These are phyloP conservation scores for Lacerta viridis DNA, from an alignment of 2,797 vertebrate genomes.

Conservation along the genomic window DNA sequence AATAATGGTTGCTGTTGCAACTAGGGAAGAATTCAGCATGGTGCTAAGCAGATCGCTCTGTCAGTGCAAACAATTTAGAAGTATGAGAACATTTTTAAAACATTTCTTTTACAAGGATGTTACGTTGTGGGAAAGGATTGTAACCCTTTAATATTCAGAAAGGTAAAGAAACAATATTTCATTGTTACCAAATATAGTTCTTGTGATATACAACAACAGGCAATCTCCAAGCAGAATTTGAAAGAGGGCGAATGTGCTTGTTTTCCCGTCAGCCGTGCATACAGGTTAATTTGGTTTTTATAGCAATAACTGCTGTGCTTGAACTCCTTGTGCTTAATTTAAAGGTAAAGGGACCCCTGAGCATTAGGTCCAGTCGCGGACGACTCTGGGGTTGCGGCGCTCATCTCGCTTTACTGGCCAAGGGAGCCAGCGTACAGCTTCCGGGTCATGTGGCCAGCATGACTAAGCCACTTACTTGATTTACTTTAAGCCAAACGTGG, in stretches of 20 bases:
- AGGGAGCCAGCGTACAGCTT: too few species aligned
- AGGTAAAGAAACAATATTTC: not conserved
- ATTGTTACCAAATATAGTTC: not conserved
- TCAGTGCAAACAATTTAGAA: not conserved
- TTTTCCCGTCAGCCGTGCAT: not conserved
- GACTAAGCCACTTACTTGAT: too few species aligned
- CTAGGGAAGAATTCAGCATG: too few species aligned
- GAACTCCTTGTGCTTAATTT: not conserved
- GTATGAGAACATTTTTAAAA: not conserved
- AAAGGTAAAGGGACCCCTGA: too few species aligned
- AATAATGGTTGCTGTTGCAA: not conserved
- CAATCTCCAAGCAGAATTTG: not conserved
- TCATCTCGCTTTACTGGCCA: too few species aligned
- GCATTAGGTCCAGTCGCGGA: too few species aligned
- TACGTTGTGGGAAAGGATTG: not conserved
- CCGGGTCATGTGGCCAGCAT: too few species aligned
- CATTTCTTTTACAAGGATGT: not conserved
- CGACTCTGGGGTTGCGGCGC: too few species aligned
- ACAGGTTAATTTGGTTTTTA: not conserved
- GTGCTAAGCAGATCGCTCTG: too few species aligned
- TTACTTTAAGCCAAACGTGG: not conserved
- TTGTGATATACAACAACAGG: not conserved
- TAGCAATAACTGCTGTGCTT: not conserved
- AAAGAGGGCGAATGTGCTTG: not conserved
- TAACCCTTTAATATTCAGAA: not conserved